Evolutionary conservation across 2,113 vertebrate genomes (phyloP), one percentile per base, ranked within the genome.

Genomic region (Gobius niger): DNA sequence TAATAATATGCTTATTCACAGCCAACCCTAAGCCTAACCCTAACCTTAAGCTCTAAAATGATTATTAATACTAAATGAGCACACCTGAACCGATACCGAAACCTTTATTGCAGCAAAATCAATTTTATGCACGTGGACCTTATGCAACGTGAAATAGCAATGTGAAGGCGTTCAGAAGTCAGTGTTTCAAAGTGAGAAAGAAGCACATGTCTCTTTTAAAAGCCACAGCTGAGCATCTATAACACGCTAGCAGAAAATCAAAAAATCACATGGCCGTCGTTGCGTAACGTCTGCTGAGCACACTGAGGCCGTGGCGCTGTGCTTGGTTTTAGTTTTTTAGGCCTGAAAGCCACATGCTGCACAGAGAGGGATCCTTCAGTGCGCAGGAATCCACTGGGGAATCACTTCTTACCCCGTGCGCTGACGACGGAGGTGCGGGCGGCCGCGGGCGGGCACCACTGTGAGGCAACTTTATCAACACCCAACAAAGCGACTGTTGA

Each of bases 241-340:
- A 6, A 14, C 14, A 42, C 41, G 40, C 40, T 7, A 54, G 41
- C 4, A 59, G 15, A 49, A 50, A 41, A 47, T 54, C 47, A 65
- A 42, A 72, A 72, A 47, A 64, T 67, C 61, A 68, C 75, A 73
- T 77, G 76, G 41, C 67, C 71, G n/a, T 41, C 40, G 83, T 80
- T 69, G 56, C 69, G 63, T 81, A 70, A 82, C 47, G 41, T 72
- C 51, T 49, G 61, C 64, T 75, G 70, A 54, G 67, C 56, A 9
- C 61, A 74, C 63, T 77, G 65, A 74, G 51, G 77, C 65, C 16
- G 47, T 47, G 44, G 44, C 64, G 12, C 42, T 73, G 73, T 70
- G 63, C 73, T 76, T 69, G 67, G 65, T 67, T 81, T n/a, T n/a
- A n/a, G 62, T 18, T 72, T 73, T 34, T 77, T 70, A 63, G 74